These are phyloP conservation scores for Rhinolophus sinicus DNA, from an alignment of 2,113 vertebrate species.

Conservation along the genomic window DNA sequence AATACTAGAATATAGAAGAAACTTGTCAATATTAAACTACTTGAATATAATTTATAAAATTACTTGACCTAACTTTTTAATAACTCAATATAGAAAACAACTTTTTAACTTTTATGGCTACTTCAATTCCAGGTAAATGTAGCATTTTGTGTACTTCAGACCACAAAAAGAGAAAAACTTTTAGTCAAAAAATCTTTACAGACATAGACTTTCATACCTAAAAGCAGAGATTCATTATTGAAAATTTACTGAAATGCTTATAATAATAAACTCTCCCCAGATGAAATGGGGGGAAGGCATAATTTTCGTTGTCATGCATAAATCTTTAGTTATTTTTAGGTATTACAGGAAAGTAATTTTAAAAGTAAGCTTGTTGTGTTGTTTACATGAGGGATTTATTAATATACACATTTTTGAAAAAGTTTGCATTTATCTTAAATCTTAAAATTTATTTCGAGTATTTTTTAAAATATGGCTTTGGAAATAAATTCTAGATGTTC, in stretches of 20 bases:
- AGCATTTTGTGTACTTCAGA: background rate
- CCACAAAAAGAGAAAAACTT: slow-evolving; percentile 12
- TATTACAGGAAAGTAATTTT: background rate
- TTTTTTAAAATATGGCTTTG: background rate
- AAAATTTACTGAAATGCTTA: background rate
- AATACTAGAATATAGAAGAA: background rate
- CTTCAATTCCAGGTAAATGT: background rate
- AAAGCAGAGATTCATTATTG: slow-evolving; percentile 2
- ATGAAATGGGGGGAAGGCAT: background rate
- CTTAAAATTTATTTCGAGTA: slow-evolving; percentile 15
- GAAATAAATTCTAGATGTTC: slow-evolving; percentile 34
- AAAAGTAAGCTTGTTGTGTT: background rate
- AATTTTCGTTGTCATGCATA: background rate
- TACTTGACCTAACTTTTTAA: slow-evolving; percentile 15
- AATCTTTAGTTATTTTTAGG: slow-evolving; percentile 21
- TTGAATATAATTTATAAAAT: slow-evolving; percentile 4
- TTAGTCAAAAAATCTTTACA: slow-evolving; percentile 12
- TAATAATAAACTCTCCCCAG: background rate
- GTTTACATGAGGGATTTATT: slow-evolving; percentile 38
- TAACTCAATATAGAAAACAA: background rate
- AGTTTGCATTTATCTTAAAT: slow-evolving; percentile 17
- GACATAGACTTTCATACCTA: slow-evolving; percentile 22
- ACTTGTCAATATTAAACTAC: background rate
- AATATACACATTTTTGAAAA: slow-evolving; percentile 25
- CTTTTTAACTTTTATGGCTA: slow-evolving; percentile 25